A percentile compares a stretch with the other conserved stretches of the same genome.
Conservation (phyloP, 2,888 invertebrate species). For the Priapulus caudatus region DNA sequence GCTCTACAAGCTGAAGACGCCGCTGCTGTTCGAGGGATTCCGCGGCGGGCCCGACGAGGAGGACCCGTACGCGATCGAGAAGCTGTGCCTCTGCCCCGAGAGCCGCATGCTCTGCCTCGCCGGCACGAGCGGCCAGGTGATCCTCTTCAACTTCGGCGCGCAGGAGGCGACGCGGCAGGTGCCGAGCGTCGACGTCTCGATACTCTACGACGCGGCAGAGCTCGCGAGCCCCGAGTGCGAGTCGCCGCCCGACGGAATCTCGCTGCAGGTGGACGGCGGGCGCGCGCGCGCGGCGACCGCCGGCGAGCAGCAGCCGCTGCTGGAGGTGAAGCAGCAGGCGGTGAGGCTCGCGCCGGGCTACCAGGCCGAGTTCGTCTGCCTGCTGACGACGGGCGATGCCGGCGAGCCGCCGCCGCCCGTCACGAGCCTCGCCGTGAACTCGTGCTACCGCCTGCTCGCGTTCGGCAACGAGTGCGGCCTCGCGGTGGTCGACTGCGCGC, state of each 20-base stretch:
- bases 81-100: constrained; percentile 82
- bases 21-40: constrained; percentile 62
- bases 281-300: background rate
- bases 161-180: constrained; percentile 55
- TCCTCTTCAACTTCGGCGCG: constrained; percentile 90
- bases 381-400: constrained; percentile 67
- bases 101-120: constrained; percentile 77
- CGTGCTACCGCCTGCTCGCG: constrained; percentile 89
- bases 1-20: constrained; percentile 91
- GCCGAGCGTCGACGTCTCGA: constrained; percentile 15
- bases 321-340: constrained; percentile 55
- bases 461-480: constrained; percentile 94
- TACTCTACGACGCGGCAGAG: background rate
- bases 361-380: constrained; percentile 86
- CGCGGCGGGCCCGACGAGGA: constrained; percentile 44
- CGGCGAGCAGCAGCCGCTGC: too few species aligned
- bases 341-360: constrained; percentile 84
- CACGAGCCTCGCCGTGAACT: constrained; percentile 81
- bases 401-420: constrained; percentile 66
- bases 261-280: background rate
- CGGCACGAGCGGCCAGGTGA: constrained; percentile 80
- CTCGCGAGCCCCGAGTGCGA: background rate
- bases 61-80: constrained; percentile 77
- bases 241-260: background rate
- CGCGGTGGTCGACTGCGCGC: constrained; percentile 84